These are phyloP conservation scores for Elephantulus edwardii DNA, from an alignment of 2,113 vertebrate genomes.

Conservation along the genomic window DNA sequence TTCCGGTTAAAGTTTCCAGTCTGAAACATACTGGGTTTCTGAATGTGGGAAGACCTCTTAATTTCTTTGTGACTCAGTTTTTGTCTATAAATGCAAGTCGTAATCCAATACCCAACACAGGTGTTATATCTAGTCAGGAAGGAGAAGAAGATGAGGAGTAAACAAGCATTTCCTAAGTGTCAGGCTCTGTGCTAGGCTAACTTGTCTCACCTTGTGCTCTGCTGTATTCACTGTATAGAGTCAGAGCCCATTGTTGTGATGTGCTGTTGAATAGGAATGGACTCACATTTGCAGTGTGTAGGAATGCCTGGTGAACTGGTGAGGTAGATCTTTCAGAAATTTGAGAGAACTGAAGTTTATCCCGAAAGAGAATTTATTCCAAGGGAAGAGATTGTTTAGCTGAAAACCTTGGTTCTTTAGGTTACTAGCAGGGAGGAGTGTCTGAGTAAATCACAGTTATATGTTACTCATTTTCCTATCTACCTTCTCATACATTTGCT, in stretches of 20 bases:
- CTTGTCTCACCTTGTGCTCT: background rate
- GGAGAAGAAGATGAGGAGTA: background rate
- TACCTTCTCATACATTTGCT: too few species aligned
- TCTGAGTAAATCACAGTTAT: background rate
- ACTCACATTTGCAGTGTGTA: background rate
- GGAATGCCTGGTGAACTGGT: background rate
- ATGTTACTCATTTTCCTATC: too few species aligned
- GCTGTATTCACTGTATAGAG: background rate
- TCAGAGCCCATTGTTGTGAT: too few species aligned
- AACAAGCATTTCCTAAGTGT: background rate
- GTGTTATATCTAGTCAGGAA: background rate
- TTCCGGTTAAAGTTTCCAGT: background rate
- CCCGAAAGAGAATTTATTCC: background rate
- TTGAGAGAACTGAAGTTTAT: background rate
- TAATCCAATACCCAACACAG: background rate
- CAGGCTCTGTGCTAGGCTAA: background rate
- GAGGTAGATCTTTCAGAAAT: background rate
- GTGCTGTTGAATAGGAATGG: too few species aligned
- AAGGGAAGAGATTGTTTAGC: background rate
- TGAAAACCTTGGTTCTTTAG: background rate
- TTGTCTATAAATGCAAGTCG: background rate
- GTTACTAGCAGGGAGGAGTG: slow-evolving; percentile 6
- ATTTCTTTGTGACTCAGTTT: background rate
- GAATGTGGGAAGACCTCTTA: background rate
- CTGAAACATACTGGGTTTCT: background rate